Conservation (phyloP, 30 jellyfish, hydroid and myxozoan species). For the Chrysaora quinquecirrha region DNA sequence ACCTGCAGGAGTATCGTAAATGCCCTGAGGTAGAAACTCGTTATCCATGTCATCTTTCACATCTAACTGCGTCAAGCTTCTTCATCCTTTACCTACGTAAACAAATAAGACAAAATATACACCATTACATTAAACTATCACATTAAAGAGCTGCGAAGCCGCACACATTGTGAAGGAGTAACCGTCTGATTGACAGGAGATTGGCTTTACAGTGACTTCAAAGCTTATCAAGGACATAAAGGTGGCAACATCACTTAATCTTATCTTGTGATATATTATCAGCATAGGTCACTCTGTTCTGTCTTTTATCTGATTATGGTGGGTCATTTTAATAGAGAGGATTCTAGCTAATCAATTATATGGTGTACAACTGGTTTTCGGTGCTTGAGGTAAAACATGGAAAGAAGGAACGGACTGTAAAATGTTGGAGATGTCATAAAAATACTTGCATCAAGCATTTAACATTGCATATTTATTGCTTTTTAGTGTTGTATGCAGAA, state of each 20-base stretch:
- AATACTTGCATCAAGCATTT: no score
- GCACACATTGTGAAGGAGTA: no score
- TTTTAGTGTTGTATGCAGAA: no score
- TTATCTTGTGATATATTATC: not conserved
- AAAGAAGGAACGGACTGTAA: no score
- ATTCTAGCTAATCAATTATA: not conserved
- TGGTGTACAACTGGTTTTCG: not conserved
- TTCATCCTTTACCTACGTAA: conserved; percentile 64
- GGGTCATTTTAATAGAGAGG: not conserved
- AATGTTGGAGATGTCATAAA: no score
- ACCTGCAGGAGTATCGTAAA: conserved; percentile 76
- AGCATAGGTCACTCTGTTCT: not conserved
- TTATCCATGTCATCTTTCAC: conserved; percentile 99
- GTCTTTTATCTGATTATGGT: not conserved
- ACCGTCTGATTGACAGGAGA: not conserved
- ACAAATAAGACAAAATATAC: not conserved
- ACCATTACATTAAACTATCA: no score
- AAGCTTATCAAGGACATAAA: not conserved
- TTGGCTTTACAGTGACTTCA: not conserved
- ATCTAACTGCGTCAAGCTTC: conserved; percentile 57
- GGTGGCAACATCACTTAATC: not conserved
- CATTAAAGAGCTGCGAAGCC: no score
- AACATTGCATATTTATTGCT: no score
- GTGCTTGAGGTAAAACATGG: no score
- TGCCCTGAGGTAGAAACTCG: conserved; percentile 91